phyloP scores from a whole-genome alignment of 2,888 invertebrate species.

The Megastigmus dorsalis region DNA sequence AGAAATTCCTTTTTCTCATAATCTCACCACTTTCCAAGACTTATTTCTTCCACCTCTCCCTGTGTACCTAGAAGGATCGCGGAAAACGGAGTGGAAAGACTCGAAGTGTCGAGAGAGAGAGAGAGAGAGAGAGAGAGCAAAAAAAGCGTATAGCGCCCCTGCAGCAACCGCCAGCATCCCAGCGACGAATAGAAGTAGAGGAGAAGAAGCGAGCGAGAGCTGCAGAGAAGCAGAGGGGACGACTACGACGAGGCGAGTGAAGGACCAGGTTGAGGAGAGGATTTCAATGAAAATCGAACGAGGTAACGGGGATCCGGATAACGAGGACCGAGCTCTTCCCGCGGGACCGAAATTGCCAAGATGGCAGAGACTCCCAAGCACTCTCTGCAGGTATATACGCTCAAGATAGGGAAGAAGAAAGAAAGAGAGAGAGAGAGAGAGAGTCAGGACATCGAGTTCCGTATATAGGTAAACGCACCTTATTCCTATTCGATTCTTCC shows the following conservation, averaged over 20 bases:
- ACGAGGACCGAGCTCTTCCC: constrained; percentile 41
- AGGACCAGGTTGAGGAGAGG: constrained; percentile 2
- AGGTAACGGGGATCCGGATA: constrained; percentile 54
- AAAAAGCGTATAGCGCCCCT: too few relatives aligned
- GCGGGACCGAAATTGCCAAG: constrained; percentile 43
- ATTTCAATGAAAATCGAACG: constrained; percentile 58
- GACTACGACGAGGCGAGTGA: too few relatives aligned
- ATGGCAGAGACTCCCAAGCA: constrained; percentile 24
- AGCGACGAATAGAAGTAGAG: neutral
- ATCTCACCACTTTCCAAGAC: constrained; percentile 31
- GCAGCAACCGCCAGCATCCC: too few relatives aligned
- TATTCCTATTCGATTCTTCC: constrained; percentile 56
- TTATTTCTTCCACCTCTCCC: constrained; percentile 21
- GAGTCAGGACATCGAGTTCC: neutral
- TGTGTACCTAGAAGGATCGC: constrained; percentile 16
- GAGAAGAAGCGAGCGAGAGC: neutral
- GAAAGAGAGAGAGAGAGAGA: too few relatives aligned
- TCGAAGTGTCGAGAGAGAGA: neutral
- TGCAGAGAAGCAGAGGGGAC: neutral
- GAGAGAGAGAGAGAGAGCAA: neutral
- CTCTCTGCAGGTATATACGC: neutral
- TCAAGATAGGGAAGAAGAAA: too few relatives aligned
- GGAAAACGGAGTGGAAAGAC: constrained; percentile 4
- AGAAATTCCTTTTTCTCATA: constrained; percentile 46
- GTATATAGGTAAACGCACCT: constrained; percentile 42